phyloP scores from a whole-genome alignment of 2,797 vertebrate genomes.

The Pseudochirops cupreus region DNA sequence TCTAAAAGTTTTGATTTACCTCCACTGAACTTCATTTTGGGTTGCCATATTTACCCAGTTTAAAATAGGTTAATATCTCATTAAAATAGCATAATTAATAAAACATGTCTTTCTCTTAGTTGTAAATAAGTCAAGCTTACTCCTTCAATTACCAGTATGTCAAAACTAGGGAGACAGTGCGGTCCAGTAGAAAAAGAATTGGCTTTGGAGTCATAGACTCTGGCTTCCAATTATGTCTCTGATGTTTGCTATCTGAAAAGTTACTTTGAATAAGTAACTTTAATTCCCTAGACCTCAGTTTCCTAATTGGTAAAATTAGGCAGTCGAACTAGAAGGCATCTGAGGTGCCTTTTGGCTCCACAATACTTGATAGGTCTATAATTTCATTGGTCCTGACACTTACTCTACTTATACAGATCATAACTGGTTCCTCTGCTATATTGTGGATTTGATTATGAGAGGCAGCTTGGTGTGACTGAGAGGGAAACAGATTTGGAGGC shows the following conservation, averaged over 20 bases:
- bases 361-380: not conserved
- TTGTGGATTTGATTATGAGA: not conserved
- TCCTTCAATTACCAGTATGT: not conserved
- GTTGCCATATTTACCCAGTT: not conserved
- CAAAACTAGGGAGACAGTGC: not conserved
- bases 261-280: not conserved
- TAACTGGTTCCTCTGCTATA: not conserved
- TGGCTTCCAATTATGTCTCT: not conserved
- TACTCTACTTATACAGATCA: not conserved
- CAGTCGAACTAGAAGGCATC: not conserved
- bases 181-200: not conserved
- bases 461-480: not conserved
- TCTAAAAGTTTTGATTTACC: slow-evolving; percentile 26
- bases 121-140: not conserved
- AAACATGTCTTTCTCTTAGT: not conserved
- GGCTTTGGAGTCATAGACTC: not conserved
- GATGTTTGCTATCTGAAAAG: not conserved
- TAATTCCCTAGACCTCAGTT: not conserved
- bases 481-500: not conserved
- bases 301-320: not conserved
- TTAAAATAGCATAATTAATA: not conserved
- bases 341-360: not conserved
- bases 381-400: not conserved
- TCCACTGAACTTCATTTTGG: not conserved
- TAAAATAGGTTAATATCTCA: not conserved